These are phyloP conservation scores for Sitobion miscanthi DNA, from an alignment of 1,140 invertebrate species.

Conservation along the genomic window DNA sequence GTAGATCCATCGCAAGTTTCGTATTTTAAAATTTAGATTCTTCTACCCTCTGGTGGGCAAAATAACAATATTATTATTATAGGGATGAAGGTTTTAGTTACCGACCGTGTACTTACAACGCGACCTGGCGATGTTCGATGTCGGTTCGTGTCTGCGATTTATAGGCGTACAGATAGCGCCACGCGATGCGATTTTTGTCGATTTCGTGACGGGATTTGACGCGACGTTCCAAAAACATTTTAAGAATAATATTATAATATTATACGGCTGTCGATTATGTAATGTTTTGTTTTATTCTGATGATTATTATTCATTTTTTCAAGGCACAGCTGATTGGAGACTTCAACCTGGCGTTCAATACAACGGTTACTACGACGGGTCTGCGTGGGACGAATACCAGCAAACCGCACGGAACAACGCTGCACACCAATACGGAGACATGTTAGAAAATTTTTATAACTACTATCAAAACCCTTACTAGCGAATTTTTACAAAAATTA, in stretches of 20 bases:
- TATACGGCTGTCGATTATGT: not conserved
- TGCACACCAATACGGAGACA: conserved; percentile 48
- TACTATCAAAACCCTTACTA: not conserved
- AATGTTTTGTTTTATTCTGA: not conserved
- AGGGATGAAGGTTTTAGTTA: not conserved
- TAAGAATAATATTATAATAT: too few relatives aligned
- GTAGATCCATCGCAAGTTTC: not conserved
- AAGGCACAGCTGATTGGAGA: conserved; percentile 47
- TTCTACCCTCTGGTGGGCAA: not conserved
- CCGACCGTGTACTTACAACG: not conserved
- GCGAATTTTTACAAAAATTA: not conserved
- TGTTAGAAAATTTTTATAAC: conserved; percentile 48
- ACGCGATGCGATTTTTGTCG: not conserved
- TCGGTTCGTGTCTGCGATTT: not conserved
- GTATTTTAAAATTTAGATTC: not conserved
- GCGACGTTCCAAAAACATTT: not conserved
- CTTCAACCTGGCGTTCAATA: conserved; percentile 41
- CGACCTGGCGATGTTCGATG: not conserved
- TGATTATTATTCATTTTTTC: not conserved
- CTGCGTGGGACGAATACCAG: conserved; percentile 44
- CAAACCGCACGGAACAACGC: conserved; percentile 32
- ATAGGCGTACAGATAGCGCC: not conserved
- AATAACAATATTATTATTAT: not conserved
- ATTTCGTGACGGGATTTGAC: not conserved
- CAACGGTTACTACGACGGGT: conserved; percentile 44